Conservation (phyloP, 2,888 invertebrate species). For the Acleris holmiana region DNA sequence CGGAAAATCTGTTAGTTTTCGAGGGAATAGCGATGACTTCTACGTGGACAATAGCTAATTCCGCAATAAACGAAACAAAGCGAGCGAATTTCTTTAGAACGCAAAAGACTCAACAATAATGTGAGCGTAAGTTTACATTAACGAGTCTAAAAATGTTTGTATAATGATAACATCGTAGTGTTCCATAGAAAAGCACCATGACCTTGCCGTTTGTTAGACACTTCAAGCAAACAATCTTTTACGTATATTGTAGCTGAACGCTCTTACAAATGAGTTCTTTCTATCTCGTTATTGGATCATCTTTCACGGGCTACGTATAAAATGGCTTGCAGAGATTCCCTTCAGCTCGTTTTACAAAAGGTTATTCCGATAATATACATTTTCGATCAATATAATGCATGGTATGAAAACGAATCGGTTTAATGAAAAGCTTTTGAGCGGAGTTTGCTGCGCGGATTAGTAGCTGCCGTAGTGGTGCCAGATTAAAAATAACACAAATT, state of each 20-base stretch:
- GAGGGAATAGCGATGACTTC: too few species aligned
- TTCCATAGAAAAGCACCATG: constrained; percentile 1
- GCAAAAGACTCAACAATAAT: not conserved
- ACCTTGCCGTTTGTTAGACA: not conserved
- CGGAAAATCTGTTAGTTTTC: too few species aligned
- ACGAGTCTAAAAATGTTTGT: too few species aligned
- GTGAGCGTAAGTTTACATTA: constrained; percentile 3
- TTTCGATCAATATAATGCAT: too few species aligned
- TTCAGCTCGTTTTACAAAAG: not conserved
- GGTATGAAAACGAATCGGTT: not conserved
- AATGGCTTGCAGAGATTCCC: too few species aligned
- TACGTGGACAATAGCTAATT: too few species aligned
- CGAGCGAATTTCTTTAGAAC: too few species aligned
- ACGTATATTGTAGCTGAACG: constrained; percentile 8
- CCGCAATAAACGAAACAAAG: too few species aligned
- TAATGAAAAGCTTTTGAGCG: not conserved
- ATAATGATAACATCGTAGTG: constrained; percentile 2
- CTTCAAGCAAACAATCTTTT: constrained; percentile 2
- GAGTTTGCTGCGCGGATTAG: too few species aligned
- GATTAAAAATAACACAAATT: too few species aligned
- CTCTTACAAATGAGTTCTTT: constrained; percentile 17
- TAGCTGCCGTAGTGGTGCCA: too few species aligned
- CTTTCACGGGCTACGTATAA: constrained; percentile 8
- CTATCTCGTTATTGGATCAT: constrained; percentile 28
- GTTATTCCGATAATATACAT: too few species aligned